Evolutionary conservation across 37 sponge, comb jelly and placozoan genomes (phyloP).

Genomic region (Halichondria panicea): DNA sequence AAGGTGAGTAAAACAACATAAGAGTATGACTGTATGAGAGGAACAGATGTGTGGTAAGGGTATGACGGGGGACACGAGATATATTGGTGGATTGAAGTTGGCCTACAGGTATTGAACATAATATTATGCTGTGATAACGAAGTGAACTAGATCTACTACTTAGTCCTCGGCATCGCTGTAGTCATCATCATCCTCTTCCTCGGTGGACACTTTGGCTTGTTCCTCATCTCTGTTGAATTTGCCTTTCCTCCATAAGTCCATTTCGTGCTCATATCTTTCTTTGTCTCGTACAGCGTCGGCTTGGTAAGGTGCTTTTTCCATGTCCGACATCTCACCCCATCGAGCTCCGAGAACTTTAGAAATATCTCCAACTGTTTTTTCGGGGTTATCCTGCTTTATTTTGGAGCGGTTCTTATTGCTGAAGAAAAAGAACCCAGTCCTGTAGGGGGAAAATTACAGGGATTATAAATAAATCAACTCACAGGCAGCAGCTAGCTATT

Average conservation of each 20-base stretch:
- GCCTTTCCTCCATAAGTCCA: conserved; percentile 43
- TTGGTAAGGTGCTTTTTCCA: conserved; percentile 71
- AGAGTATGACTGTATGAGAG: too few relatives aligned
- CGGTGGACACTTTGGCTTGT: conserved; percentile 41
- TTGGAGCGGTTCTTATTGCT: conserved; percentile 58
- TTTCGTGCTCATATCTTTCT: conserved; percentile 73
- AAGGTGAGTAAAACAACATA: too few relatives aligned
- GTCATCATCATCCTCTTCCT: conserved; percentile 54
- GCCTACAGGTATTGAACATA: too few relatives aligned
- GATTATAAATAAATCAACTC: background rate
- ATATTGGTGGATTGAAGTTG: too few relatives aligned
- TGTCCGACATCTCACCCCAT: conserved; percentile 62
- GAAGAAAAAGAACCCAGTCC: conserved; percentile 86
- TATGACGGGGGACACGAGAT: too few relatives aligned
- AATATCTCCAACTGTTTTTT: conserved; percentile 61
- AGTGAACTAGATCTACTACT: too few relatives aligned
- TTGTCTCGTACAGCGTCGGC: conserved; percentile 61
- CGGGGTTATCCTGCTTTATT: conserved; percentile 57
- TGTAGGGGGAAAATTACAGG: background rate
- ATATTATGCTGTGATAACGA: too few relatives aligned
- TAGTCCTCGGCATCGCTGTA: background rate
- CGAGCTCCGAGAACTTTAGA: conserved; percentile 79
- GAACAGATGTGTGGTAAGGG: too few relatives aligned
- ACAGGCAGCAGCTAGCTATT: background rate
- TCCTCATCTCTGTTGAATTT: background rate